Percentiles rank a stretch among this genome's conserved stretches.
Conservation (phyloP, 2,797 vertebrate species). For the Gallinago solitaria region DNA sequence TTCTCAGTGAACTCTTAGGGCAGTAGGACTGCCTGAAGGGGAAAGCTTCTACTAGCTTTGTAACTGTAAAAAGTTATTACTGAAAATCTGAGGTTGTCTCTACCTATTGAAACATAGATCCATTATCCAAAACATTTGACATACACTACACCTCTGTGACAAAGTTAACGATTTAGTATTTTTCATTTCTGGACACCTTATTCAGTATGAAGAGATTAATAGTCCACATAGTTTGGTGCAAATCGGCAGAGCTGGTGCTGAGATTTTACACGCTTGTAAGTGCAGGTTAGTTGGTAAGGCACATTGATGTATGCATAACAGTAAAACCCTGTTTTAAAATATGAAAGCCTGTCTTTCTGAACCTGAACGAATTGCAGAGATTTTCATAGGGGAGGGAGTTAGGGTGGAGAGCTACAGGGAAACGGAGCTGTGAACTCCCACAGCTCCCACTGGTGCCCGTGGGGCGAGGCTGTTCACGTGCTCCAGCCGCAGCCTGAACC, state of each 20-base stretch:
- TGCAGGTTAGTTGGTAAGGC: not conserved
- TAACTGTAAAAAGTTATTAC: not conserved
- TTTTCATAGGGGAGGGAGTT: not conserved
- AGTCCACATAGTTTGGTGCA: not conserved
- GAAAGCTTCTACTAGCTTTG: not conserved
- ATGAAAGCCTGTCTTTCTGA: not conserved
- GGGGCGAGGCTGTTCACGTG: not conserved
- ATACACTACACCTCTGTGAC: not conserved
- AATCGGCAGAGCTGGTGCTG: not conserved
- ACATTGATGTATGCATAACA: not conserved
- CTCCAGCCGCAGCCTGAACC: not conserved
- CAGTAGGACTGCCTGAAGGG: not conserved
- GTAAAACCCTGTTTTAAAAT: not conserved
- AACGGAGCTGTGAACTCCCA: not conserved
- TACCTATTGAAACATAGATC: not conserved
- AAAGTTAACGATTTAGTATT: not conserved
- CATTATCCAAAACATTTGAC: not conserved
- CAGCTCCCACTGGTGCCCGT: not conserved
- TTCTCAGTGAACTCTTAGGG: not conserved
- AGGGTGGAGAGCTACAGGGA: not conserved
- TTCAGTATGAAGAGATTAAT: not conserved
- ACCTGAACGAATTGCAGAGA: not conserved
- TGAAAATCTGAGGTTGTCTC: not conserved
- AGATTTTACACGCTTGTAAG: not conserved
- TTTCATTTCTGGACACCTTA: not conserved